Evolutionary conservation across 1,140 invertebrate genomes (phyloP).

Genomic region (Coptotermes formosanus): DNA sequence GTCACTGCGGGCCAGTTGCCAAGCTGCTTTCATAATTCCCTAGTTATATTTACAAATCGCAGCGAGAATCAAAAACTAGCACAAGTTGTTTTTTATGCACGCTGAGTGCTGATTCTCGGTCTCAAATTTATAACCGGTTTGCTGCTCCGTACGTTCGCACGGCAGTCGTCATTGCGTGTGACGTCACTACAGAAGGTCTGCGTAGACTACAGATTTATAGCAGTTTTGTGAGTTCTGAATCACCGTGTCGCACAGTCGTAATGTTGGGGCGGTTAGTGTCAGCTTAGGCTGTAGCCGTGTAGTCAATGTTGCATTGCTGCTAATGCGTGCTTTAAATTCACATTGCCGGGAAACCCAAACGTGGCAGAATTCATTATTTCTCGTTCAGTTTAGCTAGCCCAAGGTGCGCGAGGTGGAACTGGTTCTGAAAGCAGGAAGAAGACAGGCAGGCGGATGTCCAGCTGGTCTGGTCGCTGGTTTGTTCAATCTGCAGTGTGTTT

Average conservation of each 20-base stretch:
- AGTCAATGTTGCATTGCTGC: neutral
- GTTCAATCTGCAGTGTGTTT: neutral
- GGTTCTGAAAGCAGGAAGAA: conserved; percentile 4
- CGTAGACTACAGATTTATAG: neutral
- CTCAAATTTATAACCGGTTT: too few species aligned
- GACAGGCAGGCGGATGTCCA: neutral
- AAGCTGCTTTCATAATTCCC: too few species aligned
- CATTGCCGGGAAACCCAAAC: neutral
- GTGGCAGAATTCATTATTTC: neutral
- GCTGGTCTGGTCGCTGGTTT: neutral
- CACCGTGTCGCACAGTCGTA: neutral
- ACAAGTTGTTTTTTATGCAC: too few species aligned
- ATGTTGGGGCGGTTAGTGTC: too few species aligned
- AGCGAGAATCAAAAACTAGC: too few species aligned
- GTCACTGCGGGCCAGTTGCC: too few species aligned
- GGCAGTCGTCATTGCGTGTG: neutral
- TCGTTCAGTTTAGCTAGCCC: neutral
- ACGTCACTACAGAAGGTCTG: neutral
- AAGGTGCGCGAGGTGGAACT: neutral
- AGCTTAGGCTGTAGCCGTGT: too few species aligned
- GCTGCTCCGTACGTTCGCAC: too few species aligned
- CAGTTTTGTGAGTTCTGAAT: neutral
- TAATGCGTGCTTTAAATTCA: neutral
- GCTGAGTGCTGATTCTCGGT: too few species aligned
- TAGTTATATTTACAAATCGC: too few species aligned